Conservation (phyloP, 2,113 vertebrate genomes). For the Ploceus nigricollis region DNA sequence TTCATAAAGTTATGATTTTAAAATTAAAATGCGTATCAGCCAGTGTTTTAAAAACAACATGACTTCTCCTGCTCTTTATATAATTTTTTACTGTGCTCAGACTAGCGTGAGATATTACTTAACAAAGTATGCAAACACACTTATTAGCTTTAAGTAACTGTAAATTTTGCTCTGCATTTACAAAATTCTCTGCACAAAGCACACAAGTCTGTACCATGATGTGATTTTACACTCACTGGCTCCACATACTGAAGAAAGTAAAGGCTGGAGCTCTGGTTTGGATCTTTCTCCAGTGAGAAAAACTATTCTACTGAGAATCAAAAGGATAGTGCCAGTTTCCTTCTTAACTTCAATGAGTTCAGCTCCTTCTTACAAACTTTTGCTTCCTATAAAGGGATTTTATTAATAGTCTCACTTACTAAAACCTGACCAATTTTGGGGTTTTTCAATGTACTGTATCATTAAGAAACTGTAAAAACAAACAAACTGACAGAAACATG, state of each 20-base stretch:
- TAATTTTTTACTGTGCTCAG: neutral
- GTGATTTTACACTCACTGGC: neutral
- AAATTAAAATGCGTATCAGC: neutral
- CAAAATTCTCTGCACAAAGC: neutral
- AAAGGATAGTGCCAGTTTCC: neutral
- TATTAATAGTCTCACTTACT: neutral
- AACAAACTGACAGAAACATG: slow-evolving; percentile 37
- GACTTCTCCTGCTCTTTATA: neutral
- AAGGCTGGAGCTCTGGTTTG: neutral
- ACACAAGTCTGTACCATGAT: neutral
- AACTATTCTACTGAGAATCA: neutral
- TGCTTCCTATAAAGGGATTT: neutral
- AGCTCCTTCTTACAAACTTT: neutral
- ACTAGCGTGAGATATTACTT: neutral
- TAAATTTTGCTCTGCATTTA: neutral
- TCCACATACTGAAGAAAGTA: neutral
- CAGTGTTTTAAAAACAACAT: neutral
- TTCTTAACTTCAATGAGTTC: neutral
- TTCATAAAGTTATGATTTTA: neutral
- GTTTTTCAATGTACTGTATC: neutral
- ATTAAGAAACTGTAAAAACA: slow-evolving; percentile 14
- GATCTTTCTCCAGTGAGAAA: neutral
- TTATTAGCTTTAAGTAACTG: neutral
- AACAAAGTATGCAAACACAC: neutral
- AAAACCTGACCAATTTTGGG: neutral